phyloP scores from a whole-genome alignment of 92 coral and sea anemone genomes.

The Actinernus sp. region DNA sequence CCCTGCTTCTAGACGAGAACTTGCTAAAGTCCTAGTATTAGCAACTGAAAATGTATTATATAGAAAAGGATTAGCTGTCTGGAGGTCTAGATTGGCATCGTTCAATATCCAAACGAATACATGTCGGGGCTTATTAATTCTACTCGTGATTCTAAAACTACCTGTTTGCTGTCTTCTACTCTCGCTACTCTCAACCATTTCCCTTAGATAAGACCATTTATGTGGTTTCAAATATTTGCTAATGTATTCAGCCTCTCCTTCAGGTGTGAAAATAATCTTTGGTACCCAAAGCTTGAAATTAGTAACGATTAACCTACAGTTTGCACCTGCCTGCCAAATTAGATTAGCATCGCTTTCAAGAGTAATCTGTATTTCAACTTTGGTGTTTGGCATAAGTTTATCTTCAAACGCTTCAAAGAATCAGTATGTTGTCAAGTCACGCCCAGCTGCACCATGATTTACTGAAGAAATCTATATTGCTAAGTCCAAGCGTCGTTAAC shows the following conservation, averaged over 20 bases:
- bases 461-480: no score
- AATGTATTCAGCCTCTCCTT: background rate
- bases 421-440: no score
- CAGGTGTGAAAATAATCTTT: conserved; percentile 1
- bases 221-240: background rate
- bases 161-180: background rate
- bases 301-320: conserved; percentile 3
- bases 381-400: conserved; percentile 1
- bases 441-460: no score
- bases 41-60: conserved; percentile 11
- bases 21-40: background rate
- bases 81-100: conserved; percentile 11
- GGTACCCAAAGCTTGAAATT: conserved; percentile 15
- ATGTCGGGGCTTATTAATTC: conserved; percentile 4
- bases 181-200: background rate
- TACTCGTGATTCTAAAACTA: background rate
- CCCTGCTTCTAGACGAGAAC: background rate
- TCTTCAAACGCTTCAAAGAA: conserved; percentile 24
- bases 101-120: conserved; percentile 13
- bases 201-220: conserved; percentile 12
- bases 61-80: conserved; percentile 4
- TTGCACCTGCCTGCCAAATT: conserved; percentile 23
- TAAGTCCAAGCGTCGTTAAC: no score
- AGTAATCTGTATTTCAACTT: background rate
- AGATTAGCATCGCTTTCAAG: background rate